Evolutionary conservation across 2,113 vertebrate genomes (phyloP).

Genomic region (Coturnix japonica): DNA sequence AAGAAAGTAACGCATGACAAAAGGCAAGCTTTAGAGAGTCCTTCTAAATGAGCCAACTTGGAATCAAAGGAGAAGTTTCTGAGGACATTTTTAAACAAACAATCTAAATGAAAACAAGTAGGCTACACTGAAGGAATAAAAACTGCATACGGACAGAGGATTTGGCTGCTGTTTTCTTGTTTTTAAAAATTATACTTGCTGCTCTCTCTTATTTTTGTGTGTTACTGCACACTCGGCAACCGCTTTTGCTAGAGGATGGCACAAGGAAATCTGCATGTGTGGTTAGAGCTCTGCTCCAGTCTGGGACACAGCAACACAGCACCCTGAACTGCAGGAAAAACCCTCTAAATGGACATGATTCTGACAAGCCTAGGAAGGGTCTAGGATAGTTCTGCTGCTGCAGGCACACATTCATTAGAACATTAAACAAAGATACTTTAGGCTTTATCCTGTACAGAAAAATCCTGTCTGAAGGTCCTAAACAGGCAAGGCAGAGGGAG

Average conservation of each 20-base stretch:
- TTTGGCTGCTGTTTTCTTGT: background rate
- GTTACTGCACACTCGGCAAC: background rate
- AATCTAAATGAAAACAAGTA: background rate
- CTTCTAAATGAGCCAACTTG: background rate
- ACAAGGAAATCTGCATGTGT: fast-evolving
- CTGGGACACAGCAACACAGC: background rate
- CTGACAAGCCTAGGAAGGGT: background rate
- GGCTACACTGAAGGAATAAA: background rate
- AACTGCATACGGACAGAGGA: fast-evolving
- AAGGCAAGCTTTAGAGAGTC: background rate
- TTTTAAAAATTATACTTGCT: background rate
- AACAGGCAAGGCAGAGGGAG: background rate
- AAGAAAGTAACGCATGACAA: background rate
- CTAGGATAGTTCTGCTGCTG: background rate
- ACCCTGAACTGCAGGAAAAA: background rate
- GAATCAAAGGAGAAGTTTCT: background rate
- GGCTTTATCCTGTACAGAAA: background rate
- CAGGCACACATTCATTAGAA: background rate
- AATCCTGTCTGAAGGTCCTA: background rate
- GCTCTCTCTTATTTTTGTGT: background rate
- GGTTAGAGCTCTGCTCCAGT: background rate
- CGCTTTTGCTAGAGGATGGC: background rate
- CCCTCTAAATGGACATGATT: background rate
- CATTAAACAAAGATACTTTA: background rate
- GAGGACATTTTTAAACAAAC: background rate